Percentiles rank a stretch among this genome's conserved stretches.
Evolutionary conservation across 2,888 invertebrate genomes (phyloP).

Genomic region (Buathra laborator): DNA sequence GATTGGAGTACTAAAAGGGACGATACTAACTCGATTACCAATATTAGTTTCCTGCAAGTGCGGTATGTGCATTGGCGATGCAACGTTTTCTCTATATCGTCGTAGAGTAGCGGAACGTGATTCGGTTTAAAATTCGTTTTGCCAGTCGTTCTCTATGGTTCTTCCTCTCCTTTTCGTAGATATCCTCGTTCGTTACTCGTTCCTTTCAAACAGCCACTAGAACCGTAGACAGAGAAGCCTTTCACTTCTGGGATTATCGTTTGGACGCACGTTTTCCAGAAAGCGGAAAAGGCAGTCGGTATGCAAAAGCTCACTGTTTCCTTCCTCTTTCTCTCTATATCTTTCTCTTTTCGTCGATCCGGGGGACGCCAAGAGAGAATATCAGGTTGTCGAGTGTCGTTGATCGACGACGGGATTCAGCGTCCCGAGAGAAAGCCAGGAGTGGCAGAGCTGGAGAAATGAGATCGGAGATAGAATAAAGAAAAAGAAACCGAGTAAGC

Average conservation of each 20-base stretch:
- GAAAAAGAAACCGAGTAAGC: constrained; percentile 4
- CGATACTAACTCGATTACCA: constrained; percentile 40
- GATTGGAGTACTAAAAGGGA: constrained; percentile 7
- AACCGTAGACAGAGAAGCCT: constrained; percentile 30
- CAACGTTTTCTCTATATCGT: constrained; percentile 39
- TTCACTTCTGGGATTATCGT: constrained; percentile 56
- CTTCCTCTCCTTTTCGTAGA: background rate
- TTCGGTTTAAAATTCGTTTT: constrained; percentile 49
- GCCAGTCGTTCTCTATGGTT: background rate
- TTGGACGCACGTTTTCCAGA: constrained; percentile 41
- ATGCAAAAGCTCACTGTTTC: constrained; percentile 31
- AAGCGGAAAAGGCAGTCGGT: constrained; percentile 33
- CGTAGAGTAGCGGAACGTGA: constrained; percentile 51
- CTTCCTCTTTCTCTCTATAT: constrained; percentile 27
- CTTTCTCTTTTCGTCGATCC: constrained; percentile 47
- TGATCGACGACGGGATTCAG: constrained; percentile 48
- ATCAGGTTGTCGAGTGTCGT: constrained; percentile 53
- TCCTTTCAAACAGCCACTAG: constrained; percentile 17
- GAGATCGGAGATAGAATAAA: background rate
- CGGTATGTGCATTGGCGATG: constrained; percentile 17
- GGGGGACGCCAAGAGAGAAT: constrained; percentile 47
- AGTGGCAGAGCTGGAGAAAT: background rate
- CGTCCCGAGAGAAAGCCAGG: constrained; percentile 24
- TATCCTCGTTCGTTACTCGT: constrained; percentile 21
- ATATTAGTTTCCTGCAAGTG: constrained; percentile 37